These are phyloP conservation scores for Phanerotoma sp. DNA, from an alignment of 2,888 invertebrate species.

Conservation along the genomic window DNA sequence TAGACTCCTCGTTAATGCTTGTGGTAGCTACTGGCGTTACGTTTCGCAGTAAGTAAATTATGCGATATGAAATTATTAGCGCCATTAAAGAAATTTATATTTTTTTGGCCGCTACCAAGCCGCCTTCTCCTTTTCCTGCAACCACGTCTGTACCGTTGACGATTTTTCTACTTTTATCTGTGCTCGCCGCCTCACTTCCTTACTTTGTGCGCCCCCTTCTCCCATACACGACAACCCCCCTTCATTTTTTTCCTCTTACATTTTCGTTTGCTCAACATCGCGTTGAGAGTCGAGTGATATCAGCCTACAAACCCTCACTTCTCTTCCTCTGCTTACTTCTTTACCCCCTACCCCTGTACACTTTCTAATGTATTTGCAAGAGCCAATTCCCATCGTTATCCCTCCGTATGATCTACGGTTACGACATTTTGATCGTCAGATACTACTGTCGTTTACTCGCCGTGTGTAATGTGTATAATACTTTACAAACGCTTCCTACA, in stretches of 20 bases:
- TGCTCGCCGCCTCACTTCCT: conserved; percentile 23
- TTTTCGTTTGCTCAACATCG: conserved; percentile 16
- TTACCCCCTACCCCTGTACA: conserved; percentile 27
- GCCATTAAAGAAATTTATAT: conserved; percentile 59
- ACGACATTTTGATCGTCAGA: conserved; percentile 54
- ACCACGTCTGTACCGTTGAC: conserved; percentile 36
- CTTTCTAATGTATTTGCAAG: conserved; percentile 56
- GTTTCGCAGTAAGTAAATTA: conserved; percentile 59
- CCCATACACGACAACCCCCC: too few species aligned
- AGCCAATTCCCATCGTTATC: conserved; percentile 56
- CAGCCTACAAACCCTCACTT: conserved; percentile 29
- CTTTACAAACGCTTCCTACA: neutral
- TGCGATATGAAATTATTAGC: conserved; percentile 59
- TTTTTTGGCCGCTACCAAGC: conserved; percentile 42
- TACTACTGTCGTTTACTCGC: conserved; percentile 45
- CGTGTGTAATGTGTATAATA: conserved; percentile 27
- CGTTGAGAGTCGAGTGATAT: conserved; percentile 26
- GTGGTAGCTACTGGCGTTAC: conserved; percentile 58
- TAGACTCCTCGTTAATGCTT: conserved; percentile 58
- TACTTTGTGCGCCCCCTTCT: conserved; percentile 19
- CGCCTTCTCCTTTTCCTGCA: conserved; percentile 32
- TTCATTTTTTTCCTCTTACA: conserved; percentile 12
- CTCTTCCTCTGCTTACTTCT: conserved; percentile 31
- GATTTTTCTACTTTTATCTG: conserved; percentile 38
- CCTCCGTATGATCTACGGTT: conserved; percentile 53